A percentile compares a stretch with the other conserved stretches of the same genome.
phyloP scores from a whole-genome alignment of 2,888 invertebrate species.

The Leptopilina syphax region DNA sequence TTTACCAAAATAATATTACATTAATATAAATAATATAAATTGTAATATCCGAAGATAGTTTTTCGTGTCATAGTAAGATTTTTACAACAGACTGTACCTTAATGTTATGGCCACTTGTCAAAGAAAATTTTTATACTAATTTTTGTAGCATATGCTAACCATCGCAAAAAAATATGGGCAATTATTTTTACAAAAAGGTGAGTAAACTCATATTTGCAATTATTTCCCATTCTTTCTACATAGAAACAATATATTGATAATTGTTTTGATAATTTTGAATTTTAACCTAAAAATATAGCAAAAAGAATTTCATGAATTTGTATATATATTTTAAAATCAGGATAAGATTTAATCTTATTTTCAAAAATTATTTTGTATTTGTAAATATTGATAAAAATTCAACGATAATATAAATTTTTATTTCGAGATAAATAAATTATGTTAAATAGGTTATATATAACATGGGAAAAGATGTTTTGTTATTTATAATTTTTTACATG shows the following conservation, averaged over 20 bases:
- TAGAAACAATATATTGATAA: not conserved
- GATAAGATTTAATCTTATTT: too few species aligned
- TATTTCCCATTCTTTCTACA: not conserved
- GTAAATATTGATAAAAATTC: too few species aligned
- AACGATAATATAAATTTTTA: too few species aligned
- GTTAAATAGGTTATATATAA: too few species aligned
- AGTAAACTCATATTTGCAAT: not conserved
- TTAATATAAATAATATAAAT: too few species aligned
- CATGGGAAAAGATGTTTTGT: too few species aligned
- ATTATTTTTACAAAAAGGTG: slow-evolving; percentile 23
- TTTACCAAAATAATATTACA: not conserved
- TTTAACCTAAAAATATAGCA: not conserved
- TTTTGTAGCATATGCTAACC: slow-evolving; percentile 31
- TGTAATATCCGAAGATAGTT: not conserved
- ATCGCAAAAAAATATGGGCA: slow-evolving; percentile 15
- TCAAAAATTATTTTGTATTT: too few species aligned
- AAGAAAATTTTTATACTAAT: not conserved
- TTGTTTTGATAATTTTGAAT: not conserved
- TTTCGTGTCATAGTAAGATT: not conserved
- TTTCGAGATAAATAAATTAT: too few species aligned
- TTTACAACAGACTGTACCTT: slow-evolving; percentile 19
- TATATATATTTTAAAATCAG: too few species aligned
- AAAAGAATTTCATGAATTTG: too few species aligned
- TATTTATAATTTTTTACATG: too few species aligned
- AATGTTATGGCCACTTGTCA: slow-evolving; percentile 31